A percentile compares a stretch with the other conserved stretches of the same genome.
These are phyloP conservation scores for Pseudococcus longispinus DNA, from an alignment of 2,888 invertebrate species.

Conservation along the genomic window DNA sequence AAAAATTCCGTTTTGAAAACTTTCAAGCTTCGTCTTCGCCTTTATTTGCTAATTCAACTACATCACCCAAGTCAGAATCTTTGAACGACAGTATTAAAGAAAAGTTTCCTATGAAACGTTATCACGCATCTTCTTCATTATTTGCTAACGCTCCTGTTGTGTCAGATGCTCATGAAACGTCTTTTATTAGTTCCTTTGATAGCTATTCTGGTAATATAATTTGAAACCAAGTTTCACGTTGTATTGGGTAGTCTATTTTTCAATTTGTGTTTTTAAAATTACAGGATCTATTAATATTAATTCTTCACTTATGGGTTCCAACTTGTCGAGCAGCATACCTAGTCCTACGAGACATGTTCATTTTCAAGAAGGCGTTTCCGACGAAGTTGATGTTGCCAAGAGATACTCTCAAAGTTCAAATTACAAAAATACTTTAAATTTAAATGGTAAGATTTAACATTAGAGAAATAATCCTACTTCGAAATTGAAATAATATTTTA, in stretches of 20 bases:
- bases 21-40: slow-evolving; percentile 43
- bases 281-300: slow-evolving; percentile 2
- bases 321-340: slow-evolving; percentile 14
- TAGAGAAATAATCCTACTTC: not conserved
- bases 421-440: not conserved
- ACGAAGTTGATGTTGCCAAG: slow-evolving; percentile 24
- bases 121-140: slow-evolving; percentile 13
- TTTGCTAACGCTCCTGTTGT: slow-evolving; percentile 42
- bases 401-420: not conserved
- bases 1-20: slow-evolving; percentile 40
- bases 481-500: not conserved
- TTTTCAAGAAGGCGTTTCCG: not conserved
- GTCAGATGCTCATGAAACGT: not conserved
- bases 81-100: slow-evolving; percentile 35
- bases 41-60: not conserved
- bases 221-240: not conserved
- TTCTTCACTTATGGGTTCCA: not conserved
- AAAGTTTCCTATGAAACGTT: not conserved
- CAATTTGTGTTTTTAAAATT: not conserved
- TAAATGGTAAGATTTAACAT: not conserved
- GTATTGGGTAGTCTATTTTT: not conserved
- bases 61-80: not conserved
- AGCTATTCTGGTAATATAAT: slow-evolving; percentile 14
- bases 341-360: not conserved
- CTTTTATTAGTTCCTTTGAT: not conserved